Base-by-base conservation (phyloP, 2,888 invertebrate genomes). In the Sminthurides aquaticus region DNA sequence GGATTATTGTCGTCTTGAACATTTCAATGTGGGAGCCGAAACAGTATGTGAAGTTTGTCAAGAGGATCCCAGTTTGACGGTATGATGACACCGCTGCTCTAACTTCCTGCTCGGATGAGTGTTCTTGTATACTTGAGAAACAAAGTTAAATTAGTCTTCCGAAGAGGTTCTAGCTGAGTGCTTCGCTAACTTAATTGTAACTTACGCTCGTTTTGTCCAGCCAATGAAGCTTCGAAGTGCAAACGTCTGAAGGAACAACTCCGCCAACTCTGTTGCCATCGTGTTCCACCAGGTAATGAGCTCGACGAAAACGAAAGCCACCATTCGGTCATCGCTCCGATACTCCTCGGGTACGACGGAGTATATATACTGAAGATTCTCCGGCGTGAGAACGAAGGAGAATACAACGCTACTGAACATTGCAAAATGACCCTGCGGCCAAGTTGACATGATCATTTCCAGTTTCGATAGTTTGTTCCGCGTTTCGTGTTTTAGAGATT, bases 211-310 rank as follows among this genome's bases (percentile, higher is more conserved):
- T 58, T 58, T 48, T 2, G 58, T 58, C 43, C 48, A 58, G 18
- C 58, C 34, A 43, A 58, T 58, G 58, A 34, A 58, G 20, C 58
- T 58, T 24, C 34, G 34, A 18, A 58, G 43, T 1, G 58, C 25
- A n/a, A 43, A 5, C 5, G 58, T 48, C 24, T 58, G 43, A 28
- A 58, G 20, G 34, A 34, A 48, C 24, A 58, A 26, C 26, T 58
- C 58, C 2, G 22, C 58, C 3, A 28, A 18, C 26, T 43, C 58
- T 3, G 20, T 20, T 8, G 29, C 48, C 58, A 58, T 58, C 2
- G 58, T 22, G 24, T 34, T 22, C 5, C 34, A 34, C 58, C 58
- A 58, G 22, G 28, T 28, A 11, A 58, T 2, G 22, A 24, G 3
- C 22, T 58, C 58, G 43, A 58, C 8, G 2, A 2, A 18, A n/a